phyloP scores from a whole-genome alignment of 2,113 vertebrate genomes.

The Varanus komodoensis region DNA sequence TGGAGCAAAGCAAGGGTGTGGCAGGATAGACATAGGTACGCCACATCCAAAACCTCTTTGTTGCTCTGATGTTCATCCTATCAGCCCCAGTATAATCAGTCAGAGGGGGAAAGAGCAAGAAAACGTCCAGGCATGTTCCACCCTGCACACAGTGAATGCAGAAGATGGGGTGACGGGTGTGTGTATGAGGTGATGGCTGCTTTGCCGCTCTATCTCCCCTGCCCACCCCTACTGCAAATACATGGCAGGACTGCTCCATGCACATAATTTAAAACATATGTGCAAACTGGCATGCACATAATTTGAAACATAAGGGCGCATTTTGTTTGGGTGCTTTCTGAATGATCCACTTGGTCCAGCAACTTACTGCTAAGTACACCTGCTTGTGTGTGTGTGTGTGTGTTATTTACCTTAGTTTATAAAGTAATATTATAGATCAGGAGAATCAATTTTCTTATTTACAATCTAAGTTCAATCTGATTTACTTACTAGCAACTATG shows the following conservation, averaged over 20 bases:
- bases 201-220: background rate
- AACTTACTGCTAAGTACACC: conserved; percentile 39
- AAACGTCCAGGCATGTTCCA: no score
- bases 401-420: conserved; percentile 20
- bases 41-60: no score
- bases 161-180: no score
- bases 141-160: no score
- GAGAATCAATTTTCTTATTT: conserved; percentile 36
- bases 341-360: background rate
- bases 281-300: background rate
- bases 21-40: no score
- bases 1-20: no score
- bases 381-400: conserved; percentile 27
- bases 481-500: background rate
- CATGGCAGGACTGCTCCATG: background rate
- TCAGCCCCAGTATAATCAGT: no score
- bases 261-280: background rate
- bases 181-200: no score
- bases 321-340: background rate
- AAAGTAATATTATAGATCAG: conserved; percentile 28
- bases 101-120: no score
- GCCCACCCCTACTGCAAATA: background rate
- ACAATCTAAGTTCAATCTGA: background rate
- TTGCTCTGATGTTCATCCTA: no score
- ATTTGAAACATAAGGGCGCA: background rate